Evolutionary conservation across 2,797 vertebrate genomes (phyloP), one percentile per base, ranked within the genome.

Genomic region (Adrianichthys oophorus): DNA sequence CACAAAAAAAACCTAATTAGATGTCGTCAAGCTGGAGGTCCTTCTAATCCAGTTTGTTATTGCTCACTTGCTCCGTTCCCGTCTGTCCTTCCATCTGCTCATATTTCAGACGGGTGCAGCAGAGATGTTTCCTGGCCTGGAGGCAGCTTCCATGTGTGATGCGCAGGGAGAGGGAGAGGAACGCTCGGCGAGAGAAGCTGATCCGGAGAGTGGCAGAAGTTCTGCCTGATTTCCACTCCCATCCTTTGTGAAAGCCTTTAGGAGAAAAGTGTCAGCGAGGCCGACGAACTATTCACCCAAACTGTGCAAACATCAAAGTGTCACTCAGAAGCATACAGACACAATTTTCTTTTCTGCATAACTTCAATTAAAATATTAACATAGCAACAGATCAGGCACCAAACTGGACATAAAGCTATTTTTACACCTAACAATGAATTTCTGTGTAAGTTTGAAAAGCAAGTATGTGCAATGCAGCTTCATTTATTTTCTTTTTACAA

Each of bases 121-220:
- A 55, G 58, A 73, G 66, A 16, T 79, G 82, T 40, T 90, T 99
- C 65, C 75, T 73, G 76, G 85, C 84, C 18, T 99, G 97, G 97
- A 91, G 65, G 72, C 79, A 71, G 55, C 91, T 94, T 65, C 93
- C 91, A 0, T 47, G 69, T 53, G 59, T 90, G 67, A 85, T 90
- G 86, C 89, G 85, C 55, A 87, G 90, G 29, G 94, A 96, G 70
- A 90, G 86, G 49, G 73, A 86, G 70, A 93, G 87, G 77, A 94
- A 97, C 56, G 81, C 78, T 69, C 89, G 94, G 17, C 86, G 93
- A 71, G 84, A 93, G 46, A 85, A 84, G 60, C 91, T 99, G 48
- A 91, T 92, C 1, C 91, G 89, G 54, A 96, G 78, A 83, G 96
- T 98, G 48, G 74, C 91, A 0, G 92, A 95, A 80, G 93, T 98